A percentile compares a stretch with the other conserved stretches of the same genome.
Conservation (phyloP, 1,140 invertebrate genomes). For the Drosophila repletoides region DNA sequence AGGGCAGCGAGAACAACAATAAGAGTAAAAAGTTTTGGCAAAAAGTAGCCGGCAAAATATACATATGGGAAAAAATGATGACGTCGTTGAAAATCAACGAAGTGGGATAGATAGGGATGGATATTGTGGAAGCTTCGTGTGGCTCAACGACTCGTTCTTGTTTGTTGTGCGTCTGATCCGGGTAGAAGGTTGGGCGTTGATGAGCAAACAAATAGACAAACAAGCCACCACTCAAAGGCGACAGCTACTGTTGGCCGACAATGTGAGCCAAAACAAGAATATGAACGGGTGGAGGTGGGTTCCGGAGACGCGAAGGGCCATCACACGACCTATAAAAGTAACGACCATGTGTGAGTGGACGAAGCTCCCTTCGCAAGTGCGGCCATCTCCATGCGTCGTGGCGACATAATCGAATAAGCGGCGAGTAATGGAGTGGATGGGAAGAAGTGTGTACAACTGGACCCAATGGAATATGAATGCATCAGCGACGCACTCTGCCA, state of each 20-base stretch:
- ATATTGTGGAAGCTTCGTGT: constrained; percentile 1
- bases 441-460: constrained; percentile 47
- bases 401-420: constrained; percentile 68
- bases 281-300: constrained; percentile 7
- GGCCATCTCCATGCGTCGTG: constrained; percentile 12
- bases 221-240: constrained; percentile 54
- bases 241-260: constrained; percentile 32
- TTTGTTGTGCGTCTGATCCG: not conserved
- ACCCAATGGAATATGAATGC: constrained; percentile 78
- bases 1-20: not conserved
- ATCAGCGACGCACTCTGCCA: constrained; percentile 43
- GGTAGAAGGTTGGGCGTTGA: not conserved
- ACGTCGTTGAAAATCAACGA: constrained; percentile 52
- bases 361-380: constrained; percentile 22
- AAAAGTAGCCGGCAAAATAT: constrained; percentile 39
- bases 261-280: not conserved
- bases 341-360: constrained; percentile 20
- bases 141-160: constrained; percentile 21
- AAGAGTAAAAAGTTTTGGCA: constrained; percentile 69
- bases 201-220: constrained; percentile 72
- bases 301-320: constrained; percentile 38
- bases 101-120: constrained; percentile 26
- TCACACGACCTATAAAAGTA: constrained; percentile 58
- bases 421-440: constrained; percentile 58
- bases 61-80: constrained; percentile 59